Evolutionary conservation across 2,888 invertebrate species (phyloP).

Genomic region (Synanthedon andrenaeformis): DNA sequence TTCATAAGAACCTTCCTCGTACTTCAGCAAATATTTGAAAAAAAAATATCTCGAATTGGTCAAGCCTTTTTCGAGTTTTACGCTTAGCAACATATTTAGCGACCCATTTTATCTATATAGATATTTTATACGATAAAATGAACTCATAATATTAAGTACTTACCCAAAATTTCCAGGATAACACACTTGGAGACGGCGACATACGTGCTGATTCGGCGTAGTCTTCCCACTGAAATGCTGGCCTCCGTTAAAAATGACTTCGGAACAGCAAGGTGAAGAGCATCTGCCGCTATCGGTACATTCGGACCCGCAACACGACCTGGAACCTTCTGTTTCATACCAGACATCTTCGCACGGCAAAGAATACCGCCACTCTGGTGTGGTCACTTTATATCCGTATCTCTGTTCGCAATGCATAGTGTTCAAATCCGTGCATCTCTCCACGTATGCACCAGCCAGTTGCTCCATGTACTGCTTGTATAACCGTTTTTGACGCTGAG

Average conservation of each 20-base stretch:
- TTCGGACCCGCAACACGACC: constrained; percentile 44
- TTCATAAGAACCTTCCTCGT: too few species aligned
- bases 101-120: too few species aligned
- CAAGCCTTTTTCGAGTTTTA: too few species aligned
- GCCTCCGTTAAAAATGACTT: constrained; percentile 65
- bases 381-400: constrained; percentile 27
- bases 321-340: constrained; percentile 37
- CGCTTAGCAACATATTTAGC: too few species aligned
- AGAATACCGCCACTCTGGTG: constrained; percentile 49
- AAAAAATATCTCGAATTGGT: too few species aligned
- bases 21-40: too few species aligned
- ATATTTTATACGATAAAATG: too few species aligned
- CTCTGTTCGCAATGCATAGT: constrained; percentile 39
- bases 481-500: constrained; percentile 58
- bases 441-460: constrained; percentile 56
- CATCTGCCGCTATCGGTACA: constrained; percentile 56
- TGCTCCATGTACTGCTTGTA: constrained; percentile 66
- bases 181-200: constrained; percentile 40
- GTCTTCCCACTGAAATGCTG: constrained; percentile 56
- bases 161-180: constrained; percentile 61
- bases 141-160: constrained; percentile 14
- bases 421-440: constrained; percentile 47
- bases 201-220: constrained; percentile 31
- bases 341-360: constrained; percentile 43
- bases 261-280: constrained; percentile 64